Conservation (phyloP, 2,797 vertebrate species). For the Morelia viridis region DNA sequence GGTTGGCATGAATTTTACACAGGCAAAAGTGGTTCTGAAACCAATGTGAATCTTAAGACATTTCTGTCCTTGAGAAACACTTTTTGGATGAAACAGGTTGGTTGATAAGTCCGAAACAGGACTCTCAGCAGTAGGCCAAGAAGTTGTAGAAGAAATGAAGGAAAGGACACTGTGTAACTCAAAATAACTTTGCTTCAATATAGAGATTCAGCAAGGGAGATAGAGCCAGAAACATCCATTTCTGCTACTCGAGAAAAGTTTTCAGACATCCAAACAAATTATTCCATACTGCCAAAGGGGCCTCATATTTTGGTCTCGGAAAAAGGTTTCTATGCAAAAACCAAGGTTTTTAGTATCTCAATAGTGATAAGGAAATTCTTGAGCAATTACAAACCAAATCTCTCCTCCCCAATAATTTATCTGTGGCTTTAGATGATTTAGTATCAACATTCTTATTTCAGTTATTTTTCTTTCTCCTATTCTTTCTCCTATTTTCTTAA, state of each 20-base stretch:
- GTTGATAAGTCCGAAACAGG: background rate
- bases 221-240: background rate
- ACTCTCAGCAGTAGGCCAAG: background rate
- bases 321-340: too few species aligned
- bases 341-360: background rate
- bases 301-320: too few species aligned
- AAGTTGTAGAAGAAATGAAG: background rate
- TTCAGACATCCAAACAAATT: too few species aligned
- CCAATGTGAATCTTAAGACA: slow-evolving; percentile 19
- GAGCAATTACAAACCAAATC: background rate
- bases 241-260: background rate
- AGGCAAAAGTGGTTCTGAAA: slow-evolving; percentile 24
- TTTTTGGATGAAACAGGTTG: background rate
- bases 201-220: background rate
- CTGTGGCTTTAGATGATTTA: background rate
- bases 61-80: background rate
- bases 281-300: too few species aligned
- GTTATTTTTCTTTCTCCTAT: background rate
- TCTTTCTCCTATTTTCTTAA: background rate
- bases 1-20: slow-evolving; percentile 37
- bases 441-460: background rate
- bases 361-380: background rate
- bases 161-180: background rate
- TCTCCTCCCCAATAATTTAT: background rate
- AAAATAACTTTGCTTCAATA: background rate